These are phyloP conservation scores for Hybognathus amarus DNA, from an alignment of 2,797 vertebrate genomes.

Conservation along the genomic window DNA sequence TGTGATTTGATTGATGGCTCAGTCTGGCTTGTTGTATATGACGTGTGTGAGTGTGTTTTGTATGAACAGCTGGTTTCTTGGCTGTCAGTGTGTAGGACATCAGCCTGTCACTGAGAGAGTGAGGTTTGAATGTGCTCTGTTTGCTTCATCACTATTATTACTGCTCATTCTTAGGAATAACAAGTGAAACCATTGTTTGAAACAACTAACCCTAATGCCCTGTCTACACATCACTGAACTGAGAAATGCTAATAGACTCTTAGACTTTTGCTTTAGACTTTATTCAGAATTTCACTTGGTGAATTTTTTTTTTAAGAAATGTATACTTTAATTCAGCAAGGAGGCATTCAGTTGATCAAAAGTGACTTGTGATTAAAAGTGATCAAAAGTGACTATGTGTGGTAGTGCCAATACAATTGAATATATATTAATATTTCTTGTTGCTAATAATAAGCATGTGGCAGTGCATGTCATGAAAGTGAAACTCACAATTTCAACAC, in stretches of 20 bases:
- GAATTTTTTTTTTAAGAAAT: background rate
- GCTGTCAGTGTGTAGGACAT: constrained; percentile 1
- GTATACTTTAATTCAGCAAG: background rate
- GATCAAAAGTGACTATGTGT: background rate
- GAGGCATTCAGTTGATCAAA: background rate
- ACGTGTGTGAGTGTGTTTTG: constrained; percentile 15
- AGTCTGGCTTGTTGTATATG: constrained; percentile 11
- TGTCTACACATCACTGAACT: background rate
- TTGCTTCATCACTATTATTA: constrained; percentile 8
- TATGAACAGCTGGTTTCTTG: constrained; percentile 12
- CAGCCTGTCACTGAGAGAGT: background rate
- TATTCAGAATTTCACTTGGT: background rate
- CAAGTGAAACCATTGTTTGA: background rate
- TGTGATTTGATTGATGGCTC: constrained; percentile 17
- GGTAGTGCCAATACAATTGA: too few relatives aligned
- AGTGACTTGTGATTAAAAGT: too few relatives aligned
- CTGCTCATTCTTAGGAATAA: background rate
- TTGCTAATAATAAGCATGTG: background rate
- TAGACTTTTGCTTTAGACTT: background rate
- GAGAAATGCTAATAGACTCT: background rate
- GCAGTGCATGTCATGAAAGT: background rate
- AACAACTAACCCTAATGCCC: background rate
- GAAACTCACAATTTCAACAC: background rate
- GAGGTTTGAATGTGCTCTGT: background rate
- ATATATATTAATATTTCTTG: background rate